Evolutionary conservation across 2,113 vertebrate genomes (phyloP), one percentile per base, ranked within the genome.

Genomic region (Nestor notabilis): DNA sequence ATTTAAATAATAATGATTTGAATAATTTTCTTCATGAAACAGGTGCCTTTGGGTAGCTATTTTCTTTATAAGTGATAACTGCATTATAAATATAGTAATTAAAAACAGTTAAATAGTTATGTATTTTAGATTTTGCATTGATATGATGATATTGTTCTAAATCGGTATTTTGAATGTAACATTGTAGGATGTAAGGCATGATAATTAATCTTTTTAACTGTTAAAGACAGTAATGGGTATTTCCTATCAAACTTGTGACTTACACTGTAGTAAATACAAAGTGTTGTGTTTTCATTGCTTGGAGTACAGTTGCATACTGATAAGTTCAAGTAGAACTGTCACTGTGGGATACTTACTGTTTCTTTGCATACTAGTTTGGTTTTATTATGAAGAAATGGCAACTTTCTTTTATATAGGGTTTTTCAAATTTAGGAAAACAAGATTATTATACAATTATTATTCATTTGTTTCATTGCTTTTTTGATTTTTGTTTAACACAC

Each of bases 401-500:
- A 31, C 23, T 80, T 90, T 18, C 2, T 43, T 89, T n/a, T 68
- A 56, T 65, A 77, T 65, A 74, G 23, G 11, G 11, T 28, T 5
- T 89, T 76, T 27, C 23, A 29, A 53, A 74, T 91, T 92, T 65
- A 69, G 66, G 71, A 71, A 58, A 82, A 39, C 5, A 46, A 46
- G 16, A 11, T 88, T 71, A 90, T 52, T 71, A 44, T 68, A 61
- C 86, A 83, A 16, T 80, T 65, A 88, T 71, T 80, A 66, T 68
- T 96, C 8, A 25, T 94, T 94, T 74, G 87, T 97, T 94, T 91
- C 89, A 96, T 95, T 98, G 96, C 88, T 97, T 99, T 98, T 97
- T 98, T 99, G 86, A 93, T 94, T 97, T 98, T 98, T 97, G 56
- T 98, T 98, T 95, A 97, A 97, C 97, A 76, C 88, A 97, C 96